Evolutionary conservation across 2,888 invertebrate genomes (phyloP).

Genomic region (Ectobius pallidus): DNA sequence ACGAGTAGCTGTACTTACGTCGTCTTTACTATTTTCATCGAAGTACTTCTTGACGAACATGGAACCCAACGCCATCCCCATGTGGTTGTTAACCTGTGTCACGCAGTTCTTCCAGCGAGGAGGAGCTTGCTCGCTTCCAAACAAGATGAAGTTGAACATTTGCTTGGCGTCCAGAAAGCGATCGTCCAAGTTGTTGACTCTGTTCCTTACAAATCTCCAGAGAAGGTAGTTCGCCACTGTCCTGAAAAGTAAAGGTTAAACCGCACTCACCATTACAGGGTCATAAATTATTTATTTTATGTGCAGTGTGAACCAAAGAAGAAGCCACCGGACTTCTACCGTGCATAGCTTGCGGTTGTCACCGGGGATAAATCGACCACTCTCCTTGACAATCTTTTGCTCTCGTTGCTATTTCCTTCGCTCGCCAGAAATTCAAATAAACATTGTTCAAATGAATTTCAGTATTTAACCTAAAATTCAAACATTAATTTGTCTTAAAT

Average conservation of each 20-base stretch:
- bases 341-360: too few relatives aligned
- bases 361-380: too few relatives aligned
- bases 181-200: slow-evolving; percentile 85
- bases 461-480: too few relatives aligned
- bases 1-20: slow-evolving; percentile 65
- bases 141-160: slow-evolving; percentile 77
- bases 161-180: slow-evolving; percentile 85
- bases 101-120: slow-evolving; percentile 93
- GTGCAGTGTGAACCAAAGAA: too few relatives aligned
- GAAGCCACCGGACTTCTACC: too few relatives aligned
- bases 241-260: slow-evolving; percentile 52
- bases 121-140: slow-evolving; percentile 79
- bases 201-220: slow-evolving; percentile 84
- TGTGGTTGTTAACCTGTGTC: slow-evolving; percentile 76
- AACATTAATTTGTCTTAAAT: too few relatives aligned
- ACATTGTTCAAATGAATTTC: too few relatives aligned
- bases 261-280: too few relatives aligned
- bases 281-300: too few relatives aligned
- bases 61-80: slow-evolving; percentile 89
- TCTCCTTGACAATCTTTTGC: too few relatives aligned
- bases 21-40: slow-evolving; percentile 86
- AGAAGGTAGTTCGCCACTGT: slow-evolving; percentile 81
- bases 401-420: too few relatives aligned
- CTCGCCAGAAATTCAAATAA: too few relatives aligned
- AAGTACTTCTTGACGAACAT: slow-evolving; percentile 90